These are phyloP conservation scores for Thyatira batis DNA, from an alignment of 2,888 invertebrate species.

Conservation along the genomic window DNA sequence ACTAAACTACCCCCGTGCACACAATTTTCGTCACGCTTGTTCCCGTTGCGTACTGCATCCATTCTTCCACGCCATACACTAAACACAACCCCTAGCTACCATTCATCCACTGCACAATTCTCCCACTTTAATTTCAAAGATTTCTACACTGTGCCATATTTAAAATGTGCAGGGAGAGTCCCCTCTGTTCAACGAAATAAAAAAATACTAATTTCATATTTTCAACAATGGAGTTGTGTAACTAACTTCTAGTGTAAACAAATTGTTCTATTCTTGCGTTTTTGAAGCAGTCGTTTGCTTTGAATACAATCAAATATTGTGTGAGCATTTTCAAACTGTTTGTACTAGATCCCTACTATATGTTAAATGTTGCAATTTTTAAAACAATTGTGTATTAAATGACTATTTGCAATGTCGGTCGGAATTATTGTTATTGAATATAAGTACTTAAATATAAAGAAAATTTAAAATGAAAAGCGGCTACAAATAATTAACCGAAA, in stretches of 20 bases:
- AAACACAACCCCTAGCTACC: neutral
- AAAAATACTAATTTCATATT: conserved; percentile 66
- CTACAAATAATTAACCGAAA: too few species aligned
- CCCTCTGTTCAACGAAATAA: conserved; percentile 15
- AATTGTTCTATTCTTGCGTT: conserved; percentile 65
- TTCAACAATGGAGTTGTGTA: conserved; percentile 67
- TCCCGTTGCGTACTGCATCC: conserved; percentile 36
- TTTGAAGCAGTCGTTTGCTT: conserved; percentile 41
- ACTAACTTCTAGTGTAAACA: conserved; percentile 78
- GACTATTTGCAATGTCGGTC: too few species aligned
- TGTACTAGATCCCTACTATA: too few species aligned
- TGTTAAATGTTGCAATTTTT: too few species aligned
- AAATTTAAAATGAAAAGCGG: too few species aligned
- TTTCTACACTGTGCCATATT: conserved; percentile 33
- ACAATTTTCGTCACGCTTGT: conserved; percentile 71
- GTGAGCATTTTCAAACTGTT: too few species aligned
- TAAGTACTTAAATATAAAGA: too few species aligned
- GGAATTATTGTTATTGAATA: too few species aligned
- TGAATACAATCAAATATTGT: conserved; percentile 28
- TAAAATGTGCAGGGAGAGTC: neutral
- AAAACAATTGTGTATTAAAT: too few species aligned
- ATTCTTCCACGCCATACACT: conserved; percentile 14
- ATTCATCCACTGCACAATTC: neutral
- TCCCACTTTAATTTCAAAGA: neutral
- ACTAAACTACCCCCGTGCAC: conserved; percentile 55